Evolutionary conservation across 2,888 invertebrate species (phyloP), one percentile per base, ranked within the genome.

Genomic region (Luperina testacea): DNA sequence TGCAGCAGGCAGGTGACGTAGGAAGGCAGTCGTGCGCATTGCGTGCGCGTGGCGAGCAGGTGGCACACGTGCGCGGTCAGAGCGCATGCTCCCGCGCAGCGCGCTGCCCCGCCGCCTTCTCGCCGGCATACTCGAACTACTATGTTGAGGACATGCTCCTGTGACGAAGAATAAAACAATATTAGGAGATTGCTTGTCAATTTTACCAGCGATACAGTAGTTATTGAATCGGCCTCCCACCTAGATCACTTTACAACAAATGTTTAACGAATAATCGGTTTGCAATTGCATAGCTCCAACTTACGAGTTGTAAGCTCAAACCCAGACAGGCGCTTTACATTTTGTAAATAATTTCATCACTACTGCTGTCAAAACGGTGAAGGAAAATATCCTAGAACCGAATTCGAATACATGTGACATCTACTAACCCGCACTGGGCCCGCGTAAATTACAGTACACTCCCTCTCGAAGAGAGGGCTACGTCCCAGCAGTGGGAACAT

Each of bases 141-240:
- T 90, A 99, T 98, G 92, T 98, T 98, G 65, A 99, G 97, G 75
- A 99, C 98, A 92, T 98, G 98, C 94, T 99, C 99, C 98, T 98
- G 92, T 11, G 7, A 3, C 15, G 6, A 5, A 5, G 17, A n/a
- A 59, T 0, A 57, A 57, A 48, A 24, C 0, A 8, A 42, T 45
- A 15, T 38, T n/a, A 42, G 24, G 3, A 45, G 5, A 20, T 1
- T 24, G 11, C 27, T 61, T 20, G 15, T 53, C 15, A 24, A 53
- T 70, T 51, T 51, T 32, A 63, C 17, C 8, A 61, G 61, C 27
- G 6, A 13, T 27, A 27, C 6, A 1, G 6, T 27, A 13, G 13
- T 61, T 61, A 27, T 15, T 0, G 7, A 61, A 27, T 27, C 48
- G 15, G 48, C 48, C 48, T 15, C 15, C 15, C 15, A 15, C 9